These are phyloP conservation scores for Vicugna pacos DNA, from an alignment of 2,113 vertebrate genomes.

Conservation along the genomic window DNA sequence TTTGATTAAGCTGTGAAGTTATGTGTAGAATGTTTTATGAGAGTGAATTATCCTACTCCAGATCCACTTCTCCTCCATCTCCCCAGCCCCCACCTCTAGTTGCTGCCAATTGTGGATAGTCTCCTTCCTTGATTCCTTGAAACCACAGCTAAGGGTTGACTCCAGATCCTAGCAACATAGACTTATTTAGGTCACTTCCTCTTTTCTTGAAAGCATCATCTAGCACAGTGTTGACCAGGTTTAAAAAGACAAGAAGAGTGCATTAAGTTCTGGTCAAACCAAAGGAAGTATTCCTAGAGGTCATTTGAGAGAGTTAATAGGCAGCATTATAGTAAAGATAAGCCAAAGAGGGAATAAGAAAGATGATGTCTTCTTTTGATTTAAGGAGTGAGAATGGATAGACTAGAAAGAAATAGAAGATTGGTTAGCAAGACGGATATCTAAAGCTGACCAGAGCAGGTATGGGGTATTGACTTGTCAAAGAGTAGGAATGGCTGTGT, in stretches of 20 bases:
- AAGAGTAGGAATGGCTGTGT: not conserved
- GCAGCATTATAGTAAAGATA: not conserved
- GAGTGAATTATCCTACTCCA: not conserved
- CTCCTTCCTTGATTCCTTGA: not conserved
- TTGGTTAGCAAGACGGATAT: not conserved
- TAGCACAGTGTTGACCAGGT: not conserved
- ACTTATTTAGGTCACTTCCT: not conserved
- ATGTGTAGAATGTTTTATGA: not conserved
- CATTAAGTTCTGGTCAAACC: not conserved
- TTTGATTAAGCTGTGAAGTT: not conserved
- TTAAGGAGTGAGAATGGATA: not conserved
- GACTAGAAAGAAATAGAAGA: not conserved
- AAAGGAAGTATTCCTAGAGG: not conserved
- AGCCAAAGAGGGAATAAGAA: not conserved
- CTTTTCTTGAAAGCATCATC: constrained; percentile 6
- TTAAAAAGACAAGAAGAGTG: not conserved
- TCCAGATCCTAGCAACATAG: not conserved
- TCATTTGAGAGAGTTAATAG: not conserved
- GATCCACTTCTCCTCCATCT: no score
- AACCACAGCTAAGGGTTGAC: not conserved
- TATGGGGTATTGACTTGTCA: not conserved
- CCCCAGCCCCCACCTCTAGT: not conserved
- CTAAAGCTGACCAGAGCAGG: not conserved
- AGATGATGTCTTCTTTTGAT: not conserved
- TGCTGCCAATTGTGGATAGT: not conserved